Conservation (phyloP, 1,140 invertebrate genomes). For the Drosophila gunungcola region DNA sequence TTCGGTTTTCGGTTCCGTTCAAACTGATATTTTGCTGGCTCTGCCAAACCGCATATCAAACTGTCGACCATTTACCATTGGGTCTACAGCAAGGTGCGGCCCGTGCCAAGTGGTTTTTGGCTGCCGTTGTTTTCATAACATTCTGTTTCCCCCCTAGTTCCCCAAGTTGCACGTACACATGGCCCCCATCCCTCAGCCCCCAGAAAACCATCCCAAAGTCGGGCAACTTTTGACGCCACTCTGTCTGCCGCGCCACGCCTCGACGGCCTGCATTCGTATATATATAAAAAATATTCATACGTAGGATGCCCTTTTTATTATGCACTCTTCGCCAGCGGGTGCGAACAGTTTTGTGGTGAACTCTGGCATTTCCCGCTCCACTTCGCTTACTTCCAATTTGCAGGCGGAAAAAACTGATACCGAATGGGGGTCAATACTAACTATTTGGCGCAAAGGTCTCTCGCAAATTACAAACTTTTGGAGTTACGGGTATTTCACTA, state of each 20-base stretch:
- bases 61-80: constrained; percentile 80
- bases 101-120: constrained; percentile 80
- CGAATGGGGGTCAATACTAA: constrained; percentile 43
- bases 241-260: constrained; percentile 78
- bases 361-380: constrained; percentile 19
- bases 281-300: constrained; percentile 63
- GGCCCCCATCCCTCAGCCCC: background rate
- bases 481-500: constrained; percentile 1
- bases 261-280: constrained; percentile 66
- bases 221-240: constrained; percentile 74
- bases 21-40: constrained; percentile 81
- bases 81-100: constrained; percentile 71
- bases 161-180: constrained; percentile 16
- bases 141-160: background rate
- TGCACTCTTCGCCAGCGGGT: constrained; percentile 43
- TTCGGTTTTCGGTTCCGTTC: constrained; percentile 19
- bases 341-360: constrained; percentile 29
- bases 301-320: constrained; percentile 69
- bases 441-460: constrained; percentile 26
- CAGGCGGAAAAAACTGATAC: constrained; percentile 9
- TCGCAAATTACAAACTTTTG: constrained; percentile 14
- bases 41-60: constrained; percentile 82
- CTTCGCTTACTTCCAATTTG: background rate
- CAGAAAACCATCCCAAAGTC: constrained; percentile 11
- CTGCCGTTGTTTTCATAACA: constrained; percentile 81